Conservation (phyloP, 2,113 vertebrate genomes). For the Aegotheles bennettii region DNA sequence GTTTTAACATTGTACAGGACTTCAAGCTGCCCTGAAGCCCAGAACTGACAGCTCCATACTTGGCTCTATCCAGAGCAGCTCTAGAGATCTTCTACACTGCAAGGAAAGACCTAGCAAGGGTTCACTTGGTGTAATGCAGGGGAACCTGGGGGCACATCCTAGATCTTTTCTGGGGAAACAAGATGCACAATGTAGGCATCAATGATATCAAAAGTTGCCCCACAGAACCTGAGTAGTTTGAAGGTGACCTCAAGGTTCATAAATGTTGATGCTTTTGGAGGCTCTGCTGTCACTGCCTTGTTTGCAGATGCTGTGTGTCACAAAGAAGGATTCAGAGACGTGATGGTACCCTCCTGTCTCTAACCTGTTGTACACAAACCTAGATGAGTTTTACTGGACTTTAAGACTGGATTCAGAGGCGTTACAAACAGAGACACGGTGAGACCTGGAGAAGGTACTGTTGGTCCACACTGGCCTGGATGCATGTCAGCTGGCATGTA, state of each 20-base stretch:
- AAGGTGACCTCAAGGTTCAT: background rate
- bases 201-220: accelerated
- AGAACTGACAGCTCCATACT: background rate
- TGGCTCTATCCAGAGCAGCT: accelerated
- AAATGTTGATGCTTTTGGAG: background rate
- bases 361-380: background rate
- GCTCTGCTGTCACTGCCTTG: background rate
- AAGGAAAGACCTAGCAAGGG: background rate
- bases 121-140: background rate
- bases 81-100: background rate
- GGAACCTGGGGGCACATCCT: background rate
- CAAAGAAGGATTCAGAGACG: background rate
- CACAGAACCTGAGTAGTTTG: background rate
- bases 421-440: background rate
- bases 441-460: accelerated
- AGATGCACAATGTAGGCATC: background rate
- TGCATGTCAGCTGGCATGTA: too few relatives aligned
- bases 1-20: background rate
- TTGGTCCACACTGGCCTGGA: background rate
- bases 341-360: background rate
- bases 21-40: background rate
- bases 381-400: background rate
- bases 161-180: background rate
- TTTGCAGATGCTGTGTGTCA: background rate
- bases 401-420: background rate